Base-by-base conservation (phyloP, 2,888 invertebrate species). In the Hirtodrosophila confusa region DNA sequence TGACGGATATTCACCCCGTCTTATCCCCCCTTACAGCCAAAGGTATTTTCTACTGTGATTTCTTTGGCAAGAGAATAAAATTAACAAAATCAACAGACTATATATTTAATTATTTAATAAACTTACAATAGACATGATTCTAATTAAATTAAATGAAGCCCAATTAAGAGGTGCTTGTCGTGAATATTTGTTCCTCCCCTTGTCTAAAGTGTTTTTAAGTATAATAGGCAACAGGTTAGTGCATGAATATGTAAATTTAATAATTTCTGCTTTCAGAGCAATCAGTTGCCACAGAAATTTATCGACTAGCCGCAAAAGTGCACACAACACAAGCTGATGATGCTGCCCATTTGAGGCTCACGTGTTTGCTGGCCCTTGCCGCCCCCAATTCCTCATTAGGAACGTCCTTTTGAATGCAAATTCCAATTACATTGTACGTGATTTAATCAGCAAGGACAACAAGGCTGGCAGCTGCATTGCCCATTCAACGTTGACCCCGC, bases 391-490 rank as follows among this genome's bases (percentile, higher is more conserved):
- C 40, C 57, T 75, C 70, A 76, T 78, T 76, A 69, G 66, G 58
- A 69, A 62, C 72, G 84, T 75, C 70, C 80, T 84, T 86, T 86
- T 63, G 55, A 65, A 67, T 69, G 76, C 69, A 86, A 86, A 78
- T 83, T 80, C 66, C 84, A 83, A 83, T 83, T 78, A 78, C 50
- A 73, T 41, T 83, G 80, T 71, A 69, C 56, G 84, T 68, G 82
- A 82, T 86, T 86, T 78, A 75, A 83, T 86, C 86, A 86, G 67
- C 82, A 86, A 83, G 82, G 82, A 73, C 86, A 86, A 69, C 66
- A 60, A 47, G 57, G 53, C 65, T 53, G 53, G 53, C 64, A 72
- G 39, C 65, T 69, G 69, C 65, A 54, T 49, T 62, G 58, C 62
- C 56, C 66, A 65, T 57, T 65, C 62, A 58, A 69, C 39, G 61